Base-by-base conservation (phyloP, 1,140 invertebrate species). In the Telenomus remus region DNA sequence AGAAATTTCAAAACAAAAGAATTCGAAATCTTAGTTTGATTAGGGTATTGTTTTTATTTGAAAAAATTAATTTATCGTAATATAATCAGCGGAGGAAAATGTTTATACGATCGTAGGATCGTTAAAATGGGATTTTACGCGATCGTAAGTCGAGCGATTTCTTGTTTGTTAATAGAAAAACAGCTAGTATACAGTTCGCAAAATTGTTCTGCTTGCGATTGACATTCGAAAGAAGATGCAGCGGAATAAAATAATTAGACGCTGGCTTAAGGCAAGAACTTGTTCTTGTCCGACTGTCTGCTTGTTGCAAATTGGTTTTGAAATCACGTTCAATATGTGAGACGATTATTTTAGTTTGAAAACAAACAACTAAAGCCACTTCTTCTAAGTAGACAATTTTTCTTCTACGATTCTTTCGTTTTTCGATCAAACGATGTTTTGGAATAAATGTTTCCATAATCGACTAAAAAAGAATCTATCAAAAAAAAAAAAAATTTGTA, bases 231-330 rank as follows among this genome's bases (percentile, higher is more conserved):
- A 49, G 47, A 50, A 43, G 16, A 50, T 37, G 19, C 39, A 49
- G 16, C 48, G 1, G 15, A 10, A 51, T 19, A 49, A 44, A 53
- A 46, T 27, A 53, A 63, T 63, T 46, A 63, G 13, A 51, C 48
- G 49, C 49, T 42, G 53, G 49, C 46, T 63, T 63, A 50, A 43
- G 48, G 55, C 55, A 12, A 65, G 43, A 50, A 68, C 50, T 60
- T 15, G 51, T 70, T 70, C 56, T 14, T 9, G 56, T 70, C 51
- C 44, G 39, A 60, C 66, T 44, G 44, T 56, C 43, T 70, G 54
- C 66, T 61, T 70, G 61, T 68, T 35, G 54, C 42, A 59, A 12
- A 68, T 68, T 59, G 54, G 48, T 14, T 68, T 59, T 61, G 49
- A 70, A 70, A 55, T 69, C 48, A 60, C 53, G 39, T 60, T 48